These are phyloP conservation scores for Potamarius usumacintae DNA, from an alignment of 2,113 vertebrate species.

Conservation along the genomic window DNA sequence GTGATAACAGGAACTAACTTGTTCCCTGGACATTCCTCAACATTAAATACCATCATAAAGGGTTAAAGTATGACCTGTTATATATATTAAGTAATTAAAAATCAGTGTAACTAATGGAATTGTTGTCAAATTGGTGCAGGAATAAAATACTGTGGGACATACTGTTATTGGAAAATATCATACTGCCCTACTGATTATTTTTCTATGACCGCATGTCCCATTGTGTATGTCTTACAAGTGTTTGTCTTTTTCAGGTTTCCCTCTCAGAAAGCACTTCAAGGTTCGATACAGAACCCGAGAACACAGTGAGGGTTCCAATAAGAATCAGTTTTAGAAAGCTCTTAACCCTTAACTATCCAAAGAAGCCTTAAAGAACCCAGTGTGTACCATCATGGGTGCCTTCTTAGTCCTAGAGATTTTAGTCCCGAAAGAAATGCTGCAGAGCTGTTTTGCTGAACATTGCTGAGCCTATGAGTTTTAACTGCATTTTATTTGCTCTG, in stretches of 20 bases:
- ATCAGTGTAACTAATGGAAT: not conserved
- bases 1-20: not conserved
- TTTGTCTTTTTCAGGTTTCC: not conserved
- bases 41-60: not conserved
- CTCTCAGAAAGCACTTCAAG: not conserved
- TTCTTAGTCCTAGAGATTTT: not conserved
- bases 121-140: not conserved
- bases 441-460: conserved; percentile 24
- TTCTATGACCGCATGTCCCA: not conserved
- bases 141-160: not conserved
- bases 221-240: not conserved
- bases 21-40: not conserved
- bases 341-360: not conserved
- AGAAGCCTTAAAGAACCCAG: not conserved
- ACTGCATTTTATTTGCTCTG: not conserved
- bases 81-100: not conserved
- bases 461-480: conserved; percentile 24
- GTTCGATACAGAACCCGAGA: not conserved
- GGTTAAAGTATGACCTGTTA: not conserved
- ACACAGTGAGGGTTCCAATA: not conserved
- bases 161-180: not conserved
- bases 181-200: not conserved
- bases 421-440: conserved; percentile 14
- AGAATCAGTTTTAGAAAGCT: not conserved
- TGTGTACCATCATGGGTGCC: not conserved